Evolutionary conservation across 2,113 vertebrate genomes (phyloP).

Genomic region (Thinocorus orbignyianus): DNA sequence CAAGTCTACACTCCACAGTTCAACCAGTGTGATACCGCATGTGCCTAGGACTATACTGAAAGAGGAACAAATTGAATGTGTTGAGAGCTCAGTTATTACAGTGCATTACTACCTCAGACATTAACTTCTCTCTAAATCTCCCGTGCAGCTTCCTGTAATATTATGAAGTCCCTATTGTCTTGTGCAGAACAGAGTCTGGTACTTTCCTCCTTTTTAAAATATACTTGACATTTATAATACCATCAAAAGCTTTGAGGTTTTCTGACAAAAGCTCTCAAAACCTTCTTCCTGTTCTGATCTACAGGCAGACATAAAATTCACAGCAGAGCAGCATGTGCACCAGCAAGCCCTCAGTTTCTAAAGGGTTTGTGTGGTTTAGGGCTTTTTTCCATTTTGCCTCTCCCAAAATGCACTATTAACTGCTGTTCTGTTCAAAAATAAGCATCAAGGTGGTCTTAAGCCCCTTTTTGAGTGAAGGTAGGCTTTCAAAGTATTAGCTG

Average conservation of each 20-base stretch:
- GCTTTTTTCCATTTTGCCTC: background rate
- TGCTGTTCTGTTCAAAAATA: background rate
- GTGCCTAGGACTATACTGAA: background rate
- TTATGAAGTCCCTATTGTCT: slow-evolving; percentile 60
- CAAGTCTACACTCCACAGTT: background rate
- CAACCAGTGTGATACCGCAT: background rate
- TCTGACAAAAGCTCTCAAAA: slow-evolving; percentile 71
- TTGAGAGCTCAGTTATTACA: slow-evolving; percentile 32
- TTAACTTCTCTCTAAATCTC: slow-evolving; percentile 63
- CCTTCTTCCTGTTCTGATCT: slow-evolving; percentile 57
- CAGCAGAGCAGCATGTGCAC: background rate
- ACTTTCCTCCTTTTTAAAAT: slow-evolving; percentile 60
- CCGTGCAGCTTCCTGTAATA: slow-evolving; percentile 70
- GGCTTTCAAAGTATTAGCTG: background rate
- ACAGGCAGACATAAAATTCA: slow-evolving; percentile 1
- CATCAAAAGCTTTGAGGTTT: slow-evolving; percentile 77
- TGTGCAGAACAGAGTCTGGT: slow-evolving; percentile 60
- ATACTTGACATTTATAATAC: slow-evolving; percentile 74
- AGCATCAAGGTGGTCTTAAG: background rate
- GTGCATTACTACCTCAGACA: slow-evolving; percentile 44
- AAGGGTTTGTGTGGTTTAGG: background rate
- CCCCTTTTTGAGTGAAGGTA: background rate
- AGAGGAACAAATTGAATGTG: background rate
- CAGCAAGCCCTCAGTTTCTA: background rate
- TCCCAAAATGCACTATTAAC: background rate